Evolutionary conservation across 2,113 vertebrate species (phyloP).

Genomic region (Corythornis madagascariensis): DNA sequence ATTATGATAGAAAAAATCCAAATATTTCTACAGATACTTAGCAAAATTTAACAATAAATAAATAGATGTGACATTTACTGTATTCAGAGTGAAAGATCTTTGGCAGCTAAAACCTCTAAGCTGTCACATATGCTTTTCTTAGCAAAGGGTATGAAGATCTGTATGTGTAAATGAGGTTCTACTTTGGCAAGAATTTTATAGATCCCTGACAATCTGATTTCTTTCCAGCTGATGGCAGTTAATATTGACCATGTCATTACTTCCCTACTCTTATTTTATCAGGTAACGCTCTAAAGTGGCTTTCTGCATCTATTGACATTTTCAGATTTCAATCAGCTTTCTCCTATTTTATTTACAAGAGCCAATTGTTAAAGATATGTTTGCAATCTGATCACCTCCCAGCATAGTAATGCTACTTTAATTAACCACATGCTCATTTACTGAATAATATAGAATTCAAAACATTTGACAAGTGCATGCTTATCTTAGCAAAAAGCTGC

Average conservation of each 20-base stretch:
- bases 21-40: conserved; percentile 79
- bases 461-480: conserved; percentile 43
- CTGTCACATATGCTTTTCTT: conserved; percentile 81
- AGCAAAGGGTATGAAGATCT: conserved; percentile 80
- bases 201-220: conserved; percentile 78
- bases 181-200: conserved; percentile 79
- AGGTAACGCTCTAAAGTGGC: conserved; percentile 58
- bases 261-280: conserved; percentile 65
- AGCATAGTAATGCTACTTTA: conserved; percentile 50
- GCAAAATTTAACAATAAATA: conserved; percentile 81
- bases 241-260: conserved; percentile 75
- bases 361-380: conserved; percentile 52
- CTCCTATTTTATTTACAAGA: conserved; percentile 60
- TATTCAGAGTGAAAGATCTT: conserved; percentile 84
- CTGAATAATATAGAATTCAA: conserved; percentile 49
- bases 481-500: conserved; percentile 33
- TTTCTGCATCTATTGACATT: conserved; percentile 74
- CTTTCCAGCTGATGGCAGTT: conserved; percentile 74
- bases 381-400: conserved; percentile 57
- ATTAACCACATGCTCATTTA: conserved; percentile 64
- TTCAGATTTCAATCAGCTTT: conserved; percentile 67
- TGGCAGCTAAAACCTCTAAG: conserved; percentile 82
- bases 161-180: conserved; percentile 82
- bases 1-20: conserved; percentile 72
- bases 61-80: conserved; percentile 83